phyloP scores from a whole-genome alignment of 2,888 invertebrate species.

The Deroplatys truncata region DNA sequence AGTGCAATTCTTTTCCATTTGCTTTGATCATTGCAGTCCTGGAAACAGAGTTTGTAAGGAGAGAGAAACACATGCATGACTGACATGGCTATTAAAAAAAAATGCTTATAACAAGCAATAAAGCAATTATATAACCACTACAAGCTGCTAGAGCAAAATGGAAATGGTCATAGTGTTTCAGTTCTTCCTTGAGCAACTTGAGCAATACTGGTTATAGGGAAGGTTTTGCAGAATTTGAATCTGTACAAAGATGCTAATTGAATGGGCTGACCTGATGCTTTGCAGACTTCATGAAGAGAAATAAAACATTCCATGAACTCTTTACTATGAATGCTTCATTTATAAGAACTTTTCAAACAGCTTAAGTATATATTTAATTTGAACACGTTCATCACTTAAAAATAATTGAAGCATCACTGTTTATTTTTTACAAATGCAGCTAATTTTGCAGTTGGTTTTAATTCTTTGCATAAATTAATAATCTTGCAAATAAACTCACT shows the following conservation, averaged over 20 bases:
- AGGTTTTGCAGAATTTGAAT: no score
- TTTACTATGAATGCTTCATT: neutral
- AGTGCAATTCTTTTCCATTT: no score
- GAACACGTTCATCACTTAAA: neutral
- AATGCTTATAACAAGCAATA: no score
- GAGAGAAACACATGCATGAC: no score
- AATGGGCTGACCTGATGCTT: neutral
- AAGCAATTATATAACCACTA: no score
- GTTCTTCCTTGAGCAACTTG: no score
- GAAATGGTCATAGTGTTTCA: no score
- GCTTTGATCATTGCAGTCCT: no score
- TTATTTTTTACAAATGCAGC: neutral
- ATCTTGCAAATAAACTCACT: neutral
- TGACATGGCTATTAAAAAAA: no score
- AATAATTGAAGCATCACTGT: neutral
- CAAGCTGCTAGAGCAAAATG: no score
- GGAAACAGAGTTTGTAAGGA: no score
- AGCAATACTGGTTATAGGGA: no score
- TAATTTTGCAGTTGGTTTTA: neutral
- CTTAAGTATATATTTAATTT: neutral
- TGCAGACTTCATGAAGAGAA: neutral
- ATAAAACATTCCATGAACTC: neutral
- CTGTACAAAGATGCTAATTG: neutral
- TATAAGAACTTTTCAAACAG: neutral
- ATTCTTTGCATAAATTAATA: neutral